Evolutionary conservation across 2,797 vertebrate species (phyloP).

Genomic region (Aerospiza tachiro): DNA sequence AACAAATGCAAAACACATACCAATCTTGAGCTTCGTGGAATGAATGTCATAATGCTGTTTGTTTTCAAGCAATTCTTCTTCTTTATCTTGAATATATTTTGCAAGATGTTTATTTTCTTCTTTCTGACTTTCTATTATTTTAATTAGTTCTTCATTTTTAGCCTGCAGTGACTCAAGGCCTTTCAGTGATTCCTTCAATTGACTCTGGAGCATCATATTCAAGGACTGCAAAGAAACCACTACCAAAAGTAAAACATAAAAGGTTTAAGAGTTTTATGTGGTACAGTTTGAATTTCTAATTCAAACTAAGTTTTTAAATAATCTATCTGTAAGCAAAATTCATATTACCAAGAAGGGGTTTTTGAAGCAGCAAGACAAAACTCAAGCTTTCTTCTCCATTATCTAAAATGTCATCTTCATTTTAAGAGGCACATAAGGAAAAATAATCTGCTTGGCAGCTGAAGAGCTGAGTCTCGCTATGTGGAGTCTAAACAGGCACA

Average conservation of each 20-base stretch:
- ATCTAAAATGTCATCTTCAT: background rate
- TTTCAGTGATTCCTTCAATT: conserved; percentile 76
- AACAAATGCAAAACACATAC: conserved; percentile 62
- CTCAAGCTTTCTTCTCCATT: background rate
- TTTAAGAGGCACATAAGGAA: background rate
- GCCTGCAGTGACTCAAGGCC: conserved; percentile 79
- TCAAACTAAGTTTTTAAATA: background rate
- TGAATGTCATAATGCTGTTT: conserved; percentile 76
- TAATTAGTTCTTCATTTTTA: conserved; percentile 81
- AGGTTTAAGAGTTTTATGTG: background rate
- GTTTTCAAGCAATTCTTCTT: conserved; percentile 74
- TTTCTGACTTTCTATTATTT: conserved; percentile 74
- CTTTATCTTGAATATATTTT: conserved; percentile 76
- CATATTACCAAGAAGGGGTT: background rate
- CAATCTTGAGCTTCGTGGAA: conserved; percentile 75
- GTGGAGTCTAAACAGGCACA: background rate
- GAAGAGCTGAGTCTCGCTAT: background rate
- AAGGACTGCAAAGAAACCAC: conserved; percentile 80
- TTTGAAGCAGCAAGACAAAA: background rate
- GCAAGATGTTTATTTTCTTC: conserved; percentile 73
- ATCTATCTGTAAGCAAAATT: background rate
- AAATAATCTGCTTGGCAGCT: background rate
- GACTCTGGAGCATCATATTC: conserved; percentile 79
- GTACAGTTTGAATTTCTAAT: background rate
- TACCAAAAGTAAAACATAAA: conserved; percentile 47